A percentile compares a stretch with the other conserved stretches of the same genome.
Evolutionary conservation across 2,888 invertebrate genomes (phyloP).

Genomic region (Subacronicta megacephala): DNA sequence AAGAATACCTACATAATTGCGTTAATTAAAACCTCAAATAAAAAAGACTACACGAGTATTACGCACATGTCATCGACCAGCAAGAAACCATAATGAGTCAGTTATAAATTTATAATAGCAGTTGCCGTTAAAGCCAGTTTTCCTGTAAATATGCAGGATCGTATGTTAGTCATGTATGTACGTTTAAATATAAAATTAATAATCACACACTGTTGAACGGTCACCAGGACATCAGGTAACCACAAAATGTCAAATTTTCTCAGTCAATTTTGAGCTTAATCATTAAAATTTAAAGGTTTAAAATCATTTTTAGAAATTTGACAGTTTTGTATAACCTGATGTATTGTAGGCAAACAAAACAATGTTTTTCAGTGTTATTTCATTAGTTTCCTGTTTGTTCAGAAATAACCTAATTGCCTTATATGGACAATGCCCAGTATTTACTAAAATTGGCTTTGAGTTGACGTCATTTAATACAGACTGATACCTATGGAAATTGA

Average conservation of each 20-base stretch:
- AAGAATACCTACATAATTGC: neutral
- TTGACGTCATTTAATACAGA: too few relatives aligned
- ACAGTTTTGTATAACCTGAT: too few relatives aligned
- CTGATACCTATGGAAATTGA: too few relatives aligned
- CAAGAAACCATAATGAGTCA: constrained; percentile 12
- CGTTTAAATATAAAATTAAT: constrained; percentile 13
- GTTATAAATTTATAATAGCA: too few relatives aligned
- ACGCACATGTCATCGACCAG: constrained; percentile 26
- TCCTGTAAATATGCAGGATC: constrained; percentile 14
- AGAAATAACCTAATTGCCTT: constrained; percentile 14
- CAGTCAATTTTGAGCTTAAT: too few relatives aligned
- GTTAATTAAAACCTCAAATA: neutral
- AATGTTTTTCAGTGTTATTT: constrained; percentile 24
- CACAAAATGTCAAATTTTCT: too few relatives aligned
- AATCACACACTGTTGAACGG: constrained; percentile 6
- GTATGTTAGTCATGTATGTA: constrained; percentile 1
- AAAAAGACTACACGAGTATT: neutral
- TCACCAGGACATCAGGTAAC: too few relatives aligned
- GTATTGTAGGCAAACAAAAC: constrained; percentile 40
- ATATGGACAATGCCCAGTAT: too few relatives aligned
- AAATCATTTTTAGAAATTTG: too few relatives aligned
- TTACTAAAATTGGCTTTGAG: too few relatives aligned
- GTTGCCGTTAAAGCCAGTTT: constrained; percentile 10
- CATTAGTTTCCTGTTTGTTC: constrained; percentile 40
- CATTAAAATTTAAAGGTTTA: too few relatives aligned